These are phyloP conservation scores for Gisinianus flammeolus DNA, from an alignment of 2,888 invertebrate species.

Conservation along the genomic window DNA sequence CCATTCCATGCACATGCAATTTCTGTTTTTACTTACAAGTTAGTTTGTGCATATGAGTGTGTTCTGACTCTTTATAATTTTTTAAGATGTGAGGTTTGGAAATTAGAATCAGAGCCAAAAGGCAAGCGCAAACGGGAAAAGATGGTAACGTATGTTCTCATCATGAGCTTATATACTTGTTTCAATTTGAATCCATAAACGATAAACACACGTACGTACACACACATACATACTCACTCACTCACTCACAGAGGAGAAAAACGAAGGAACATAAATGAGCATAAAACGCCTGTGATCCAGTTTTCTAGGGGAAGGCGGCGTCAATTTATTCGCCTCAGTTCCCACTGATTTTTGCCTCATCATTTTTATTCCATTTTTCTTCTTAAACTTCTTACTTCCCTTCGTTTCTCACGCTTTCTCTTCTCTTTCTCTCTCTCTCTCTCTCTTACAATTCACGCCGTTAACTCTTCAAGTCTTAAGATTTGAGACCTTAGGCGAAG, in stretches of 20 bases:
- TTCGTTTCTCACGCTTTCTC: constrained; percentile 27
- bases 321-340: constrained; percentile 41
- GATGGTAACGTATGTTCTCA: neutral
- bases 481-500: neutral
- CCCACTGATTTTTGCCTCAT: constrained; percentile 41
- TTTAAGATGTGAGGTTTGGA: neutral
- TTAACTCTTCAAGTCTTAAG: neutral
- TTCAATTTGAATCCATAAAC: neutral
- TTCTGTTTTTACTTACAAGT: neutral
- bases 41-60: neutral
- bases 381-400: constrained; percentile 5
- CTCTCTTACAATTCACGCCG: neutral
- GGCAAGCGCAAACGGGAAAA: neutral
- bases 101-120: neutral
- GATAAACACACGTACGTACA: too few species aligned
- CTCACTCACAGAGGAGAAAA: too few species aligned
- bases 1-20: neutral
- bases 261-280: neutral
- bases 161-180: constrained; percentile 3
- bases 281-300: constrained; percentile 5
- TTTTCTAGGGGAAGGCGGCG: neutral
- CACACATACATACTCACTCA: too few species aligned
- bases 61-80: neutral
- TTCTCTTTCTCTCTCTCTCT: neutral
- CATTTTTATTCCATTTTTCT: constrained; percentile 43